Evolutionary conservation across 2,113 vertebrate species (phyloP).

Genomic region (Coryphaenoides rupestris): DNA sequence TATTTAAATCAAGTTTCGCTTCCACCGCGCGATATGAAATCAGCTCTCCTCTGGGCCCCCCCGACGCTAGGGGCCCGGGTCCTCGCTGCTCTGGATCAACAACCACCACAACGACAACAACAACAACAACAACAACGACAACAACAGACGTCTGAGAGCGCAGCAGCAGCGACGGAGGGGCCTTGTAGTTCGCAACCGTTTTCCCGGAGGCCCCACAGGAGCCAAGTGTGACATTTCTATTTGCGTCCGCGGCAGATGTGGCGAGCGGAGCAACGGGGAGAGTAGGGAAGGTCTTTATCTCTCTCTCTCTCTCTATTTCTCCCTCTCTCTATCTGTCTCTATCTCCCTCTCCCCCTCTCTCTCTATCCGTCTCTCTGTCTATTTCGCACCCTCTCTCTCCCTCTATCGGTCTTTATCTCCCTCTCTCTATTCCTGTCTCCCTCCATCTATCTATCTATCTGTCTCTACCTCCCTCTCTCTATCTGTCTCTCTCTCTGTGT

Average conservation of each 20-base stretch:
- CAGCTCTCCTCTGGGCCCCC: slow-evolving; percentile 55
- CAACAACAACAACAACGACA: slow-evolving; percentile 49
- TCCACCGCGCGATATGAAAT: slow-evolving; percentile 55
- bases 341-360: neutral
- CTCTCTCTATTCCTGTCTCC: too few relatives aligned
- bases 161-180: slow-evolving; percentile 36
- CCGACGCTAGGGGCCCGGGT: slow-evolving; percentile 38
- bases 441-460: slow-evolving; percentile 41
- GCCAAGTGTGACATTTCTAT: slow-evolving; percentile 57
- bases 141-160: slow-evolving; percentile 27
- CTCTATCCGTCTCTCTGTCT: slow-evolving; percentile 23
- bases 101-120: slow-evolving; percentile 10
- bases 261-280: slow-evolving; percentile 38
- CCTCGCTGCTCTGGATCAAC: slow-evolving; percentile 40
- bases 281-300: slow-evolving; percentile 36
- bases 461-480: slow-evolving; percentile 3
- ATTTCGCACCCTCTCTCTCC: too few relatives aligned
- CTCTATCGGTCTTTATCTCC: neutral
- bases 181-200: slow-evolving; percentile 28
- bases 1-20: slow-evolving; percentile 63
- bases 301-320: slow-evolving; percentile 27
- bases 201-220: slow-evolving; percentile 35
- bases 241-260: slow-evolving; percentile 32
- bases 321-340: neutral
- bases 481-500: neutral